phyloP scores from a whole-genome alignment of 2,797 vertebrate species.

The Sphenodon punctatus region DNA sequence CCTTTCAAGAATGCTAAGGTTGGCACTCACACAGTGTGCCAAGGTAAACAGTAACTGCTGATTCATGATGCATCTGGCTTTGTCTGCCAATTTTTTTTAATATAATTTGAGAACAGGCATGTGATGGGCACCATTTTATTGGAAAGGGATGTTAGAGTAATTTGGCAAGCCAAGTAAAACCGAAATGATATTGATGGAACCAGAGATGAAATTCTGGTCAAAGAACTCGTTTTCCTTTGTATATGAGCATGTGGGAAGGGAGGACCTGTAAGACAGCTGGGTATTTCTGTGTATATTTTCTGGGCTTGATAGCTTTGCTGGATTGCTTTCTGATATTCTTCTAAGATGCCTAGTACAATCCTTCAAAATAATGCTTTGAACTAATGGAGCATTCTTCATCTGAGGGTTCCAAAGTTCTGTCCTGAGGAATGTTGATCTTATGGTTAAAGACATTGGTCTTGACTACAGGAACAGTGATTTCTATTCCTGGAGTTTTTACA shows the following conservation, averaged over 20 bases:
- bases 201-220: neutral
- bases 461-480: neutral
- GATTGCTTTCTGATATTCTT: constrained; percentile 2
- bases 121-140: neutral
- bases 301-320: neutral
- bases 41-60: constrained; percentile 34
- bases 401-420: constrained; percentile 14
- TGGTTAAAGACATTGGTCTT: neutral
- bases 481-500: constrained; percentile 13
- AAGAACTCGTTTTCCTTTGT: constrained; percentile 13
- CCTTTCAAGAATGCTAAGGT: constrained; percentile 56
- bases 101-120: neutral
- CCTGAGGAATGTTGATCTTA: constrained; percentile 23
- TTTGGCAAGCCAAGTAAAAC: neutral
- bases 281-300: constrained; percentile 29
- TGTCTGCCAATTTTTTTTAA: constrained; percentile 18
- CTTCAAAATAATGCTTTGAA: constrained; percentile 50
- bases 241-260: neutral
- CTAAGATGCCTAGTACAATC: constrained; percentile 13
- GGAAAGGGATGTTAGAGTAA: constrained; percentile 15
- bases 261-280: neutral
- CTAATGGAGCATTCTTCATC: constrained; percentile 24
- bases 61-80: constrained; percentile 33
- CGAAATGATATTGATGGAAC: neutral
- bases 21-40: constrained; percentile 22